Evolutionary conservation across 2,113 vertebrate species (phyloP).

Genomic region (Tragulus kanchil): DNA sequence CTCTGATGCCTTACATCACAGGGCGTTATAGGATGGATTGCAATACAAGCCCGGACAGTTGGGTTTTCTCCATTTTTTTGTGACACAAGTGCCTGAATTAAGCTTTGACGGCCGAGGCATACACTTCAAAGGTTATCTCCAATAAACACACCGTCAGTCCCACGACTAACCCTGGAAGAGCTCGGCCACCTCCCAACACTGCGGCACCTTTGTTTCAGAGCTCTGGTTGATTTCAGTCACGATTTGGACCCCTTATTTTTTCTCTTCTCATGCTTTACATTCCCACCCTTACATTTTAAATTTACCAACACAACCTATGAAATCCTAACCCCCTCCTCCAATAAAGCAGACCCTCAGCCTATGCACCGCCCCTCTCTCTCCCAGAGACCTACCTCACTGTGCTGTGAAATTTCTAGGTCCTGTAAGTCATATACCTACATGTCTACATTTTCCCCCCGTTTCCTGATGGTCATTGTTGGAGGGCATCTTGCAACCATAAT

Average conservation of each 20-base stretch:
- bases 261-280: neutral
- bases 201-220: neutral
- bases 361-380: neutral
- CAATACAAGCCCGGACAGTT: neutral
- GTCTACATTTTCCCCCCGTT: neutral
- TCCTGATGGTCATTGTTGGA: neutral
- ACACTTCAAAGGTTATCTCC: neutral
- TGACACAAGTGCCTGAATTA: neutral
- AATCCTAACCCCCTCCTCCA: neutral
- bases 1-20: neutral
- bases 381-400: neutral
- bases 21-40: neutral
- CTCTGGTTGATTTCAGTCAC: neutral
- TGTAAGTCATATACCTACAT: neutral
- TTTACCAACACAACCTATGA: neutral
- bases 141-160: neutral
- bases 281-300: neutral
- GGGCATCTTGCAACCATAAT: neutral
- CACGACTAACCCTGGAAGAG: neutral
- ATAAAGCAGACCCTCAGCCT: neutral
- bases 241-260: neutral
- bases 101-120: neutral
- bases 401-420: neutral
- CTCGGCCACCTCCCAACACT: neutral
- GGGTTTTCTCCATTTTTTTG: neutral